Conservation (phyloP, 2,113 vertebrate species). For the Lasiurus borealis region DNA sequence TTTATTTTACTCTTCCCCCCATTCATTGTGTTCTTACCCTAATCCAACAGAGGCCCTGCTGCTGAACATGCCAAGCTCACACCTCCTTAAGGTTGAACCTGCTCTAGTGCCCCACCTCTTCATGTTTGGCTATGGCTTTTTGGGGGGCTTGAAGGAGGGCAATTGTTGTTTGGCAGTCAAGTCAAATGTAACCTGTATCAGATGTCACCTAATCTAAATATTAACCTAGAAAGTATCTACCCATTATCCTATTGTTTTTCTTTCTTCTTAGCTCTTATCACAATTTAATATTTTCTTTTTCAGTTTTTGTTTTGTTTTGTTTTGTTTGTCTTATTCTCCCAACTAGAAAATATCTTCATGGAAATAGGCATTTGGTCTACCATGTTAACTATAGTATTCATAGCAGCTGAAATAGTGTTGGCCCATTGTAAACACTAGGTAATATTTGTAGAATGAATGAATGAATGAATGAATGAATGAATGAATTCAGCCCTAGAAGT, state of each 20-base stretch:
- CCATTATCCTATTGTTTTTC: not conserved
- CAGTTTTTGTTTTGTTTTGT: not conserved
- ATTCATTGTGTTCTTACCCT: not conserved
- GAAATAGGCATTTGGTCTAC: not conserved
- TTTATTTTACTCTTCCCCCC: not conserved
- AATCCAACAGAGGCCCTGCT: not conserved
- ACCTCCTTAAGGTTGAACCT: not conserved
- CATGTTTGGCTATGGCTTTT: not conserved
- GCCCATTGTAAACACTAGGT: not conserved
- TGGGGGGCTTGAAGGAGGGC: no score
- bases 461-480: not conserved
- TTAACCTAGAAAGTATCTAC: not conserved
- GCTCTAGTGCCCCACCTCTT: not conserved
- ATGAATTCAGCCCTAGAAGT: not conserved
- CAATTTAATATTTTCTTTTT: not conserved
- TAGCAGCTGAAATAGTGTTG: not conserved
- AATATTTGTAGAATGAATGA: not conserved
- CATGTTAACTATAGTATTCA: not conserved
- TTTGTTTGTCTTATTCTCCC: not conserved
- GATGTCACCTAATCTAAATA: not conserved
- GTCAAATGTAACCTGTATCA: not conserved
- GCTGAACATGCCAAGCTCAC: not conserved
- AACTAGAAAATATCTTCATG: not conserved
- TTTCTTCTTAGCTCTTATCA: not conserved
- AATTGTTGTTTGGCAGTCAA: not conserved